Evolutionary conservation across 2,113 vertebrate genomes (phyloP).

Genomic region (Oreochromis niloticus): DNA sequence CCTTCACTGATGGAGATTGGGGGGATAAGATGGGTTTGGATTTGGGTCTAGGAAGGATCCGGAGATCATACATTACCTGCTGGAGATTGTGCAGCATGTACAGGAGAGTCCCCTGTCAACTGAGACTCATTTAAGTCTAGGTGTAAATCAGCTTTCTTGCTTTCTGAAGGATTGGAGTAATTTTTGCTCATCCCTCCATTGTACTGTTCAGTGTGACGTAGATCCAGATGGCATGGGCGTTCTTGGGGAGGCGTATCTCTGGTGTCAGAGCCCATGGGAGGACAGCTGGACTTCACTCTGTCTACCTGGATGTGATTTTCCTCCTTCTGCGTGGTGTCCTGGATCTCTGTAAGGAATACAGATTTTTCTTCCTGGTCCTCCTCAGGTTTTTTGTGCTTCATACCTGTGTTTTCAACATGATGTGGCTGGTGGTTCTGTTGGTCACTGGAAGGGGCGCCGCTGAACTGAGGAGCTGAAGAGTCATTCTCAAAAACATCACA

Average conservation of each 20-base stretch:
- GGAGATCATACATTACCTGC: conserved; percentile 96
- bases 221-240: conserved; percentile 89
- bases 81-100: conserved; percentile 83
- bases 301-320: background rate
- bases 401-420: background rate
- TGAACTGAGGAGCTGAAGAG: conserved; percentile 51
- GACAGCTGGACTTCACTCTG: background rate
- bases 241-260: conserved; percentile 82
- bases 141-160: conserved; percentile 77
- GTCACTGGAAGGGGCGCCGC: conserved; percentile 31
- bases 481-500: conserved; percentile 85
- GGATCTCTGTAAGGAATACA: conserved; percentile 53
- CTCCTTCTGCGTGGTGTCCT: background rate
- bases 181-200: conserved; percentile 72
- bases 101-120: conserved; percentile 77
- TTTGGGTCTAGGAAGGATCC: conserved; percentile 44
- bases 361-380: conserved; percentile 4
- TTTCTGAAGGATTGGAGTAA: conserved; percentile 73
- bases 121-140: conserved; percentile 83
- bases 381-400: background rate
- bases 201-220: conserved; percentile 79
- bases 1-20: conserved; percentile 24
- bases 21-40: conserved; percentile 29
- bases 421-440: conserved; percentile 24
- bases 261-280: conserved; percentile 4